Conservation (phyloP, 92 coral and sea anemone species). For the Parazoanthus atlanticus region DNA sequence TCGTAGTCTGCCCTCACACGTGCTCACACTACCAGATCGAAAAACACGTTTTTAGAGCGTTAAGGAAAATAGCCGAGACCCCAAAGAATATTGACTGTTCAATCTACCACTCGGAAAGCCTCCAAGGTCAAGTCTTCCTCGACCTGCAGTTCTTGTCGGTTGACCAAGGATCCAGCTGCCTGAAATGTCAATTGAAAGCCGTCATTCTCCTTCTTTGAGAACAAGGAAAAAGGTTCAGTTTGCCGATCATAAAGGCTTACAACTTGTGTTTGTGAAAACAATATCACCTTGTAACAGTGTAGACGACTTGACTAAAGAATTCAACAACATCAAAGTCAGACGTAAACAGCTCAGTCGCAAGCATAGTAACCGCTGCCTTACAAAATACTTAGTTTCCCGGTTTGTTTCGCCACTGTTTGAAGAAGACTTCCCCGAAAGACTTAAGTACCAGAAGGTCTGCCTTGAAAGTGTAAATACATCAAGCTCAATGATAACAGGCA, state of each 20-base stretch:
- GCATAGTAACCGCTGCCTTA: background rate
- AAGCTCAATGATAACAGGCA: constrained; percentile 47
- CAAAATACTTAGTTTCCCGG: constrained; percentile 30
- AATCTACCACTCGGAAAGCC: background rate
- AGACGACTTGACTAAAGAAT: constrained; percentile 44
- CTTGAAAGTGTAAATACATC: constrained; percentile 50
- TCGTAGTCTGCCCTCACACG: no score
- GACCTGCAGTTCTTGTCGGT: background rate
- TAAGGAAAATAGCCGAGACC: no score
- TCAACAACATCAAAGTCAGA: background rate
- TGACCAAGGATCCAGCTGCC: background rate
- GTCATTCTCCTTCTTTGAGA: constrained; percentile 19
- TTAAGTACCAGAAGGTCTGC: constrained; percentile 34
- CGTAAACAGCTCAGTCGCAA: background rate
- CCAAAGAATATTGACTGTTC: no score
- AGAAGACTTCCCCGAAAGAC: constrained; percentile 26
- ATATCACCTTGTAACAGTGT: constrained; percentile 30
- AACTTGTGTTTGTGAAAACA: constrained; percentile 44
- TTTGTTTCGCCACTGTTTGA: constrained; percentile 42
- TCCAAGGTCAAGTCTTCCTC: background rate
- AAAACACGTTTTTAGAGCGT: no score
- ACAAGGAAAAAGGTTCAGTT: constrained; percentile 48
- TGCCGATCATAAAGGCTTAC: constrained; percentile 52
- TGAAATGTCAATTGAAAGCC: constrained; percentile 22
- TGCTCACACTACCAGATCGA: no score